Percentiles rank a stretch among this genome's conserved stretches.
Evolutionary conservation across 2,888 invertebrate genomes (phyloP).

Genomic region (Drosophila silvestris): DNA sequence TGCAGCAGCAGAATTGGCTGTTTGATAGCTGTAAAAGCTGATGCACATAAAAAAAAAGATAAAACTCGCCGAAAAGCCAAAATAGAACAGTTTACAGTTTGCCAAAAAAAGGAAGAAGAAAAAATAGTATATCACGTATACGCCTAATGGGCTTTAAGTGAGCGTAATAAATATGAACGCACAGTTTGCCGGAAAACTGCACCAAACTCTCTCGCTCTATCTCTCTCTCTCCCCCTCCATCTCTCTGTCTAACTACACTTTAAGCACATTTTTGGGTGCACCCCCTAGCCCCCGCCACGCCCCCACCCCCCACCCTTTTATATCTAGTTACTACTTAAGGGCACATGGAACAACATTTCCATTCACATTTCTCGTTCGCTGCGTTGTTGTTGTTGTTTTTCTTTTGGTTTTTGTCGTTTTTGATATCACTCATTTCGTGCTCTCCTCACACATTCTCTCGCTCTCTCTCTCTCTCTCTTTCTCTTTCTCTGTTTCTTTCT

Average conservation of each 20-base stretch:
- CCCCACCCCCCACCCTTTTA: not conserved
- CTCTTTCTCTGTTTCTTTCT: conserved; percentile 22
- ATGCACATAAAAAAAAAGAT: conserved; percentile 3
- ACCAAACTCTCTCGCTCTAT: conserved; percentile 8
- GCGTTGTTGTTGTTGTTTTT: conserved; percentile 5
- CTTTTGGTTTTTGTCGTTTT: conserved; percentile 16
- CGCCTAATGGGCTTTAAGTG: conserved; percentile 68
- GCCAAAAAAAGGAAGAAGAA: no score
- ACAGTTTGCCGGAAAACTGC: conserved; percentile 39
- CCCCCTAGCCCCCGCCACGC: not conserved
- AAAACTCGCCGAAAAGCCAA: not conserved
- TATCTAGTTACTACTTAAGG: conserved; percentile 38
- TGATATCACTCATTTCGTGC: conserved; percentile 70
- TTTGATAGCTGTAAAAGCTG: not conserved
- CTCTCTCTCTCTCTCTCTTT: conserved; percentile 29
- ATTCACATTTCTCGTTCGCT: conserved; percentile 67
- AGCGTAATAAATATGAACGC: conserved; percentile 43
- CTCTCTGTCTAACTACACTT: conserved; percentile 8
- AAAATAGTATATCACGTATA: conserved; percentile 67
- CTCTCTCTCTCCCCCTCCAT: not conserved
- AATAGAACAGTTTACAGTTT: not conserved
- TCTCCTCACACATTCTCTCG: conserved; percentile 65
- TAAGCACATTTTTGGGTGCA: conserved; percentile 29
- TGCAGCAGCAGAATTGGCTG: not conserved
- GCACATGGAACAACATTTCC: conserved; percentile 63